Evolutionary conservation across 2,113 vertebrate species (phyloP).

Genomic region (Calonectris borealis): DNA sequence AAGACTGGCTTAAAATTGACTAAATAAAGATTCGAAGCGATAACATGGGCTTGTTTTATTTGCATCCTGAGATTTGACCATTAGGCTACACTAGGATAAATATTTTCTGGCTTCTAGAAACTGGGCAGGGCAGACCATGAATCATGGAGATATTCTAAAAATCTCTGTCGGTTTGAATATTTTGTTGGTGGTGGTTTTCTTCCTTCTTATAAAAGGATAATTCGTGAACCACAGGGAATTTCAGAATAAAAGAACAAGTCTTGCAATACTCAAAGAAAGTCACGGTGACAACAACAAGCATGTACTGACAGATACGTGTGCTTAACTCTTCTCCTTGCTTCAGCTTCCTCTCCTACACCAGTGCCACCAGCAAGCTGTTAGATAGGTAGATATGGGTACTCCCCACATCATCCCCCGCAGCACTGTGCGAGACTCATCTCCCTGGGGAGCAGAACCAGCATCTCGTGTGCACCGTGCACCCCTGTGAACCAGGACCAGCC

Average conservation of each 20-base stretch:
- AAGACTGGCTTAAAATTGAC: not conserved
- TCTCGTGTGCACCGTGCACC: fast-evolving
- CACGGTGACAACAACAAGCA: not conserved
- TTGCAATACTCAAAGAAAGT: not conserved
- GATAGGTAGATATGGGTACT: not conserved
- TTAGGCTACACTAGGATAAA: not conserved
- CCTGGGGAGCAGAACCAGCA: not conserved
- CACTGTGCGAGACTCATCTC: not conserved
- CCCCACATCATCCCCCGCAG: not conserved
- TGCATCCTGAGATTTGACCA: not conserved
- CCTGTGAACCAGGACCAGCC: not conserved
- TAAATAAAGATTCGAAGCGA: not conserved
- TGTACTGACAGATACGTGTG: not conserved
- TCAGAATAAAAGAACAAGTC: not conserved
- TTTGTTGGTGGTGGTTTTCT: not conserved
- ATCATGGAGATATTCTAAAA: not conserved
- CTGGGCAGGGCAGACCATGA: not conserved
- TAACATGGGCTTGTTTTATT: not conserved
- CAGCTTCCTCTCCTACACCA: not conserved
- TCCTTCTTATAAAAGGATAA: not conserved
- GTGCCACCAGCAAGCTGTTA: not conserved
- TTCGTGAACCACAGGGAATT: not conserved
- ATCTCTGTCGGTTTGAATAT: not conserved
- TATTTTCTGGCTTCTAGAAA: not conserved
- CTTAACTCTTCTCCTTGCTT: not conserved